phyloP scores from a whole-genome alignment of 2,888 invertebrate genomes.

The Cetonia aurata region DNA sequence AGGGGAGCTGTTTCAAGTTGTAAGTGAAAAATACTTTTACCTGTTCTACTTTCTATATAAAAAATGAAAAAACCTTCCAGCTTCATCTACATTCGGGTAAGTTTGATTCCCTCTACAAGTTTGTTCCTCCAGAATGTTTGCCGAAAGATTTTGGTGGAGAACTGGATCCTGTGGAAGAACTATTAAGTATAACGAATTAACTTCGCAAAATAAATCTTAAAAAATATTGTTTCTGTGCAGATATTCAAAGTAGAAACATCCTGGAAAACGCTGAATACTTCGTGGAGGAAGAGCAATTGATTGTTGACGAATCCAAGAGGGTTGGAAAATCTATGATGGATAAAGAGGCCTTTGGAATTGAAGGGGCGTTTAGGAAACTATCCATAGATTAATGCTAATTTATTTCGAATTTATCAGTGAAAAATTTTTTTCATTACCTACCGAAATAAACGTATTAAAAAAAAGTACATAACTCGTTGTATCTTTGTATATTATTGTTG shows the following conservation, averaged over 20 bases:
- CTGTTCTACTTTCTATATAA: constrained; percentile 1
- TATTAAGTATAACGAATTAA: not conserved
- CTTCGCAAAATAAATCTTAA: too few species aligned
- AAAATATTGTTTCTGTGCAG: constrained; percentile 53
- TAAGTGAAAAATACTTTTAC: constrained; percentile 65
- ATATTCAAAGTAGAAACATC: constrained; percentile 57
- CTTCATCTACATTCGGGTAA: constrained; percentile 43
- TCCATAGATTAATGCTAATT: constrained; percentile 72
- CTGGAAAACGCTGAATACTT: constrained; percentile 48
- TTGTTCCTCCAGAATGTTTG: constrained; percentile 70
- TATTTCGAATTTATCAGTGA: too few species aligned
- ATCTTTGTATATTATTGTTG: too few species aligned
- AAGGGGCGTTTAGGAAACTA: constrained; percentile 80
- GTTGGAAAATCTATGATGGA: not conserved
- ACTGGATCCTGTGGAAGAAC: constrained; percentile 14
- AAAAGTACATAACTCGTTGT: too few species aligned
- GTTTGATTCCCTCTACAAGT: constrained; percentile 49
- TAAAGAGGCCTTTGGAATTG: constrained; percentile 74
- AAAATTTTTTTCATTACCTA: too few species aligned
- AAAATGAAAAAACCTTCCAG: constrained; percentile 22
- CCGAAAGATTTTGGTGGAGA: constrained; percentile 75
- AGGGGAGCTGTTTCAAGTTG: constrained; percentile 32
- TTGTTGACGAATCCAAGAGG: constrained; percentile 56
- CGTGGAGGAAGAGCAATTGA: constrained; percentile 53
- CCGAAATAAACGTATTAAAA: too few species aligned